Base-by-base conservation (phyloP, 1,140 invertebrate species). In the Zeugodacus cucurbitae region DNA sequence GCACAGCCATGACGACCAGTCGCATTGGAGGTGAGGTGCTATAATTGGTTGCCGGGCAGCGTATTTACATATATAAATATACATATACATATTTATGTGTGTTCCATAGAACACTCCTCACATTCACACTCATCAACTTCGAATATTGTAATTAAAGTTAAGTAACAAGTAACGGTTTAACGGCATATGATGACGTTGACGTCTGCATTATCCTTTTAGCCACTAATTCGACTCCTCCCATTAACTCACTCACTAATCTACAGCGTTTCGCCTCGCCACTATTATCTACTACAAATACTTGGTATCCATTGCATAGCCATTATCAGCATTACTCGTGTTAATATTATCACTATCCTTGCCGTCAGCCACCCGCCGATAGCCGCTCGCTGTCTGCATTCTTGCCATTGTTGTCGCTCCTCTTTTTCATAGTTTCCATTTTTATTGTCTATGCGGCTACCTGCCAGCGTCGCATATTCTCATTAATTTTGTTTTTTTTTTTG, bases 101-200 rank as follows among this genome's bases (percentile, higher is more conserved):
- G 37, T 82, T 44, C 20, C 29, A 14, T 82, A 54, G 22, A n/a
- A 17, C 26, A 3, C 41, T 3, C 29, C 3, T 48, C 74, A 29
- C 41, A 48, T 48, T 17, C 11, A 20, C 26, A 82, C 8, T 48
- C 41, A 41, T 82, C 74, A 48, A 8, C 22, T 48, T n/a, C 41
- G 74, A 3, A 82, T 48, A 48, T 37, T 82, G 74, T 82, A 82
- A 82, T 82, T 82, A 82, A 82, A 82, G 74, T 82, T 82, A 48
- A 82, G 22, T 82, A 82, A 82, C 74, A 54, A 22, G 74, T 82
- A 48, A 48, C n/a, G 74, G 7, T 82, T 26, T 82, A 26, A 82
- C n/a, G 34, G 14, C 26, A 82, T n/a, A 48, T 82, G 44, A 48
- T n/a, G 44, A 41, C 34, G n/a, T 11, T 44, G 20, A n/a, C 41